Base-by-base conservation (phyloP, 1,140 invertebrate genomes). In the Odontomachus brunneus region DNA sequence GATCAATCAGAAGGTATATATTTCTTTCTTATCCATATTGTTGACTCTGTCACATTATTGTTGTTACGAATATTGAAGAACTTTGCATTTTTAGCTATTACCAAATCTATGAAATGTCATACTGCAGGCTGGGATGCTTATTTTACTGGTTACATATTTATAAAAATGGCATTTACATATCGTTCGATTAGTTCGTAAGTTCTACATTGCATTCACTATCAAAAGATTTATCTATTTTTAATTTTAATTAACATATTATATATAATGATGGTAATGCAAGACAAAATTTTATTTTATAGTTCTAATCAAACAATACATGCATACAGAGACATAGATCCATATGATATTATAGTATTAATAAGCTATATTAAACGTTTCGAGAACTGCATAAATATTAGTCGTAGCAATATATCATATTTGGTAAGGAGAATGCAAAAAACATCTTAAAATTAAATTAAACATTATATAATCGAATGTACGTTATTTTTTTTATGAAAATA, bases 121-220 rank as follows among this genome's bases (percentile, higher is more conserved):
- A 95, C 97, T 90, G 97, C 97, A 17, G 96, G 96, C 0, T 97
- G 96, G 95, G 97, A 97, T 93, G 96, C 97, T 0, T 97, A 95
- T 91, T 96, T 95, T 87, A 94, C 96, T 84, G 97, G 97, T 90
- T 96, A 93, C 86, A 94, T 96, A 93, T 96, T 96, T 89, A 91
- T 96, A 49, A 93, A 94, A 89, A 89, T 96, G 84, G 93, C 93
- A 74, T 94, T 96, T 90, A 73, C 95, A 29, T 91, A n/a, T 94
- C 71, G 91, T 94, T 26, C 80, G 92, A 84, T 74, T 65, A 87
- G 83, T 82, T 38, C 60, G 93, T 93, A 88, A 83, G 88, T 82
- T 80, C 44, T 48, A 26, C 26, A 0, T 65, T 29, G 3, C 22
- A 49, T 71, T 12, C 12, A 66, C 1, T 33, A 80, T 49, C 17